These are phyloP conservation scores for Eupithecia subfuscata DNA, from an alignment of 2,888 invertebrate genomes.

Conservation along the genomic window DNA sequence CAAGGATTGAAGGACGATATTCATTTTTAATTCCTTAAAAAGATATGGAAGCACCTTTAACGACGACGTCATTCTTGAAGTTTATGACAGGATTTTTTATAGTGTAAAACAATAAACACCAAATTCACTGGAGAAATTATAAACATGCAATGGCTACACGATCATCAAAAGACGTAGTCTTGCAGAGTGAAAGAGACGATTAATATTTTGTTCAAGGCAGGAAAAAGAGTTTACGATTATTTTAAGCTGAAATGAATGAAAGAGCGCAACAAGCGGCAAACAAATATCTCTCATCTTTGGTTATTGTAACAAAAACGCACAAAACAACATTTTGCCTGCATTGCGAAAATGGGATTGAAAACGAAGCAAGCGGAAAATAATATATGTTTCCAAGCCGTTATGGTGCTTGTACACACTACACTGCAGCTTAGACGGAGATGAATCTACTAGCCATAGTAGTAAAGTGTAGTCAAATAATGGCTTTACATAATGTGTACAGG, in stretches of 20 bases:
- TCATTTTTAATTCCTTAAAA: no score
- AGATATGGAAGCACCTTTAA: not conserved
- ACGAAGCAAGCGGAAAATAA: conserved; percentile 1
- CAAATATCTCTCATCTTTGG: not conserved
- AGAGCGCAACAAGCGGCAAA: not conserved
- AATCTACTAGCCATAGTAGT: not conserved
- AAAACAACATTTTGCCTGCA: not conserved
- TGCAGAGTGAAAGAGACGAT: not conserved
- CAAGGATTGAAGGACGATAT: not conserved
- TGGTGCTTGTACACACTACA: not conserved
- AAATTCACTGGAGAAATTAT: not conserved
- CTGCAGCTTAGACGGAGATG: not conserved
- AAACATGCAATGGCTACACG: not conserved
- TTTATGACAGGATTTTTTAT: not conserved
- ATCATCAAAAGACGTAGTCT: not conserved
- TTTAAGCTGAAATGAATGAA: not conserved
- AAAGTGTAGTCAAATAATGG: not conserved
- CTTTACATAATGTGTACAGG: conserved; percentile 1
- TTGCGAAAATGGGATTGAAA: not conserved
- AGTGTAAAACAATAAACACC: not conserved
- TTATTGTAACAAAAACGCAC: not conserved
- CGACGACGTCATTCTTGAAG: not conserved
- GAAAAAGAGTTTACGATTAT: not conserved
- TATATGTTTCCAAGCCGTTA: not conserved
- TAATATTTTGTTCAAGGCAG: not conserved